Percentiles rank a stretch among this genome's conserved stretches.
phyloP scores from a whole-genome alignment of 2,888 invertebrate species.

The Synanthedon tipuliformis region DNA sequence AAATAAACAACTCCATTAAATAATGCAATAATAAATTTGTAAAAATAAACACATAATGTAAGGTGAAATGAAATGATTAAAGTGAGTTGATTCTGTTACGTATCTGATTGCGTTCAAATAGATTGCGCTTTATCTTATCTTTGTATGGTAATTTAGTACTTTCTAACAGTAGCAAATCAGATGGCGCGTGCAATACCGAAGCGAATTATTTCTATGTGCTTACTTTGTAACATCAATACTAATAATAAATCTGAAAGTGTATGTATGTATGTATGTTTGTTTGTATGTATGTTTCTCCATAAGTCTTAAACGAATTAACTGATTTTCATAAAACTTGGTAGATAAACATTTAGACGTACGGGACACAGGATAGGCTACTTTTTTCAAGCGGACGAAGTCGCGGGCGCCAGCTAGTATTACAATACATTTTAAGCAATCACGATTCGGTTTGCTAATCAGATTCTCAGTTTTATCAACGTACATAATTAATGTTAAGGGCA shows the following conservation, averaged over 20 bases:
- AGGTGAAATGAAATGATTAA: not conserved
- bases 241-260: too few relatives aligned
- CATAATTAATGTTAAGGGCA: slow-evolving; percentile 40
- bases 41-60: not conserved
- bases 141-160: not conserved
- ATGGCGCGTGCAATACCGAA: not conserved
- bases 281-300: too few relatives aligned
- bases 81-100: not conserved
- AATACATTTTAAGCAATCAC: slow-evolving; percentile 25
- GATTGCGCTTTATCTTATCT: not conserved
- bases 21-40: not conserved
- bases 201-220: not conserved
- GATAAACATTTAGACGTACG: too few relatives aligned
- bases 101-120: not conserved
- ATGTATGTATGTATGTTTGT: too few relatives aligned
- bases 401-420: too few relatives aligned
- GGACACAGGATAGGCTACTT: too few relatives aligned
- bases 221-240: not conserved
- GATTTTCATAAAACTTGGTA: too few relatives aligned
- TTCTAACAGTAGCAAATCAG: not conserved
- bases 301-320: too few relatives aligned
- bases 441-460: slow-evolving; percentile 44
- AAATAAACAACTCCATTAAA: too few relatives aligned
- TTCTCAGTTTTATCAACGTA: slow-evolving; percentile 39
- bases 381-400: too few relatives aligned